Base-by-base conservation (phyloP, 2,797 vertebrate species). In the Heliangelus exortis region DNA sequence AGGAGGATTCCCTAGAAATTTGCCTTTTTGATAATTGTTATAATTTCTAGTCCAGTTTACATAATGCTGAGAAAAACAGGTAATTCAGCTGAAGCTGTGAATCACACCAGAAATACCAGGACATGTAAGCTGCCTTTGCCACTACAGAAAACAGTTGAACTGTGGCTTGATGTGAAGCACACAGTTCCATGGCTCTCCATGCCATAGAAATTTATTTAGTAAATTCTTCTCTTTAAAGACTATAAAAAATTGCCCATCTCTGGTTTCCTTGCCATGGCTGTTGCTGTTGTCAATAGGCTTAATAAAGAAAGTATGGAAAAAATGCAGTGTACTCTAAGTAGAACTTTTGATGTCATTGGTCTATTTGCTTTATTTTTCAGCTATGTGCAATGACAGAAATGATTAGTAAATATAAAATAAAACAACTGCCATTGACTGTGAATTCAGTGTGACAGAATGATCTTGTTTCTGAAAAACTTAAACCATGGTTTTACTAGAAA, bases 401-500 rank as follows among this genome's bases (percentile, higher is more conserved):
- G 18, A 21, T 94, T 92, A 72, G 34, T 45, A 76, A 43, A 43
- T 67, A 93, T 61, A 34, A 95, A 87, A 83, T n/a, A 36, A 80
- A 83, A 73, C 77, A 83, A 43, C 55, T 66, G 12, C 59, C n/a
- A 45, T 61, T 93, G 48, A 22, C 12, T 84, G 50, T 58, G 68
- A 86, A 86, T 55, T 43, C 36, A 89, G 22, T 68, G 39, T 93
- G 88, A 91, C 45, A 80, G 20, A 95, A 73, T 41, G 78, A 69
- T 86, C 72, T 88, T 85, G 23, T 88, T 95, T 81, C 73, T 75
- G 50, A 88, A 85, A 95, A 89, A 85, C 59, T 50, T 95, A 74
- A 92, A 96, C 62, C n/a, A 68, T 55, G 65, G 13, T 84, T 93
- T 93, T 92, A 90, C 73, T 68, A 88, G 66, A 87, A 95, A 97